Evolutionary conservation across 1,140 invertebrate genomes (phyloP).

Genomic region (Samia ricini): DNA sequence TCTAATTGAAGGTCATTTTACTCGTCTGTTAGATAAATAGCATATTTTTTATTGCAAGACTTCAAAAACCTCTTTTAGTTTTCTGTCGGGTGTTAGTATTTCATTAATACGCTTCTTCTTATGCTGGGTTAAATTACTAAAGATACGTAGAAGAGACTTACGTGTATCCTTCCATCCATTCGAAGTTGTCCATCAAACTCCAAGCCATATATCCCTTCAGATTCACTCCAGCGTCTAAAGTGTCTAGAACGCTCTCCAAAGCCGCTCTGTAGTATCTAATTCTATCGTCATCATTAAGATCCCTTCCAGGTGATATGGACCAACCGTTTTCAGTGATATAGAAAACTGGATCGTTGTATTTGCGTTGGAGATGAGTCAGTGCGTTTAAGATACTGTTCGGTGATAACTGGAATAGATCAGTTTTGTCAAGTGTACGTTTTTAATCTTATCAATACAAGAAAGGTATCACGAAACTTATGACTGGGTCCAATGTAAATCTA

Average conservation of each 20-base stretch:
- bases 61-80: too few relatives aligned
- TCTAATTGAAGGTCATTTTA: too few relatives aligned
- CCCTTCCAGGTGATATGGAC: constrained; percentile 40
- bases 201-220: constrained; percentile 69
- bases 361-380: constrained; percentile 69
- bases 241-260: constrained; percentile 81
- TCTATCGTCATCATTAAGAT: constrained; percentile 72
- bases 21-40: too few relatives aligned
- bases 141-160: constrained; percentile 20
- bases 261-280: constrained; percentile 41
- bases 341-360: constrained; percentile 74
- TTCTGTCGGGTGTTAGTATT: too few relatives aligned
- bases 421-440: not conserved
- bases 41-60: too few relatives aligned
- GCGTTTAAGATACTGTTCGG: constrained; percentile 47
- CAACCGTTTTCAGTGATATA: constrained; percentile 81
- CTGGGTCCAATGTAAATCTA: not conserved
- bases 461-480: not conserved
- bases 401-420: constrained; percentile 26
- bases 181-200: constrained; percentile 56
- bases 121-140: not conserved
- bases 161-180: constrained; percentile 80
- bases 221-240: constrained; percentile 82
- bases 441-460: constrained; percentile 5
- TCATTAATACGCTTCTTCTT: not conserved